Base-by-base conservation (phyloP, 2,888 invertebrate species). In the Epirrhoe tristata region DNA sequence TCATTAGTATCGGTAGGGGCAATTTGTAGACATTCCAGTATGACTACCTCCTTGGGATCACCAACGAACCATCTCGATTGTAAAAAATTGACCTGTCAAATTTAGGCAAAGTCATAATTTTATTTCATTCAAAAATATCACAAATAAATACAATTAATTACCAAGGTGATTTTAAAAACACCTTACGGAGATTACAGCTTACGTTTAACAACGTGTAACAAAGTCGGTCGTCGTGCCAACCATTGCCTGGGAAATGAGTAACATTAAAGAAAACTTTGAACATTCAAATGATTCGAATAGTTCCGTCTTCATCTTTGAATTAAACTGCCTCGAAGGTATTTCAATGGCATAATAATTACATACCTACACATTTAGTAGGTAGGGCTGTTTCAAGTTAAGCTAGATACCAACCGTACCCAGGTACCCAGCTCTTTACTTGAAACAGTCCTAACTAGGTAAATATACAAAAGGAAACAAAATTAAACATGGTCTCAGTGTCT, bases 81-180 rank as follows among this genome's bases (percentile, higher is more conserved):
- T 8, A 6, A 12, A 43, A 12, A 43, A 43, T 12, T 4, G 39
- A 12, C 0, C 39, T 43, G 39, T 43, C 39, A 43, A 43, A 8
- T 8, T 0, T 12, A 5, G 10, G 10, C n/a, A 59, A n/a, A n/a
- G 67, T 63, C 60, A 63, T 46, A 5, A 43, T 55, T 32, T n/a
- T 34, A 48, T n/a, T 63, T 57, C 58, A 36, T 10, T 32, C 16
- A 63, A 46, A 43, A 14, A 14, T n/a, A 53, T 53, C 4, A n/a
- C 50, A 31, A 63, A 74, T 82, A 81, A 83, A 83, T 83, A 83
- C 63, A 74, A 81, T 75, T 83, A 81, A 83, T 83, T 82, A 82
- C 83, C 83, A 75, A 81, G 83, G 83, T 81, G 83, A 83, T 82
- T 61, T 67, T 51, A 58, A 48, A 64, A 71, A 72, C 68, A 74